A percentile compares a stretch with the other conserved stretches of the same genome.
Conservation (phyloP, 2,797 vertebrate species). For the Alcedo atthis region DNA sequence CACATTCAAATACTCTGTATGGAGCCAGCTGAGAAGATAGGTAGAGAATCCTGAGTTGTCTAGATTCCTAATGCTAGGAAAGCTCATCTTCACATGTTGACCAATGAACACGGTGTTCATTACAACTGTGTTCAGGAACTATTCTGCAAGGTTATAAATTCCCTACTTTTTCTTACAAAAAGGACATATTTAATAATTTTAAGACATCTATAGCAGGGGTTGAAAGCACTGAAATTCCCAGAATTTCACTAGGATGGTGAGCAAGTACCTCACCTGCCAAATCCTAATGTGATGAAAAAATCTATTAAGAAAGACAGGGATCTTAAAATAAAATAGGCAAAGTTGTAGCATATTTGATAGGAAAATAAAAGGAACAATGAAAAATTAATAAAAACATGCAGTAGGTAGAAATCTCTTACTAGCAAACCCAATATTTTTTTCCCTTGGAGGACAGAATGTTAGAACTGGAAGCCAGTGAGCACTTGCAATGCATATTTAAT, state of each 20-base stretch:
- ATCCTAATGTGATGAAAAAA: not conserved
- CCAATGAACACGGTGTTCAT: not conserved
- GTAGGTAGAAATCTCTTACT: not conserved
- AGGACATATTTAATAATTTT: not conserved
- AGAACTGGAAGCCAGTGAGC: not conserved
- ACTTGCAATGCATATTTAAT: not conserved
- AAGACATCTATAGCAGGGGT: not conserved
- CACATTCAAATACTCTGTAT: fast-evolving
- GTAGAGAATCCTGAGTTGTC: not conserved
- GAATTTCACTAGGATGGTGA: fast-evolving
- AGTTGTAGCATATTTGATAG: not conserved
- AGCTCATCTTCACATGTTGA: not conserved
- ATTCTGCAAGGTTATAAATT: not conserved
- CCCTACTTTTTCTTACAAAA: not conserved
- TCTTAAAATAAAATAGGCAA: not conserved
- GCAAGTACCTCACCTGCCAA: not conserved
- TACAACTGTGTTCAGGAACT: not conserved
- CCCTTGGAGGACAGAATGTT: not conserved
- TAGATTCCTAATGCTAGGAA: not conserved
- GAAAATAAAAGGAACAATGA: not conserved
- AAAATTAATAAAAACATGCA: not conserved
- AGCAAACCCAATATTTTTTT: not conserved
- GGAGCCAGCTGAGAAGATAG: not conserved
- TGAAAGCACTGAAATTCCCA: not conserved
- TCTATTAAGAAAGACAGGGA: not conserved